Evolutionary conservation across 2,797 vertebrate genomes (phyloP).

Genomic region (Sebastolobus alascanus): DNA sequence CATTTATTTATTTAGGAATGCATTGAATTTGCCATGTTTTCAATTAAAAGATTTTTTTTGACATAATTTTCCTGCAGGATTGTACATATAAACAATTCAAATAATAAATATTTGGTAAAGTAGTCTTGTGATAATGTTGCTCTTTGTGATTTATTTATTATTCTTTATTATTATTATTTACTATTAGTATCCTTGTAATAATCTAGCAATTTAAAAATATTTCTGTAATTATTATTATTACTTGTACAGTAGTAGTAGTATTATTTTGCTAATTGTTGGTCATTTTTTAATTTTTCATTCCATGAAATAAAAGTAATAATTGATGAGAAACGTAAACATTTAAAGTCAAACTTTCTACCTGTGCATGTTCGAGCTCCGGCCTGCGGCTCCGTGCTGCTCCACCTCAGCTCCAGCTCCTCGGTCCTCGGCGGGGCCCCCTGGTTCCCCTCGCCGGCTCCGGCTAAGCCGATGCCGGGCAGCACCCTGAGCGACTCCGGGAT

Average conservation of each 20-base stretch:
- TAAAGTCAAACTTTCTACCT: too few species aligned
- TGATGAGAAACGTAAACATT: neutral
- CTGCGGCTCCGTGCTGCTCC: constrained; percentile 79
- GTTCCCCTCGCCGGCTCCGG: constrained; percentile 73
- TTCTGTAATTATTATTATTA: neutral
- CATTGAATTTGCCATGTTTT: neutral
- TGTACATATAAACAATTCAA: neutral
- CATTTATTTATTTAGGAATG: neutral
- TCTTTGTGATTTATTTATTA: neutral
- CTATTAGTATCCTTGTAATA: neutral
- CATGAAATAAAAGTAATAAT: neutral
- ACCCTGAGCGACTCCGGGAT: constrained; percentile 92
- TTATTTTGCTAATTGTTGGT: too few species aligned
- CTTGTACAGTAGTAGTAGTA: too few species aligned
- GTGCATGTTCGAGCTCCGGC: constrained; percentile 49
- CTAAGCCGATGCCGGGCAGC: constrained; percentile 83
- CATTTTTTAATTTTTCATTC: neutral
- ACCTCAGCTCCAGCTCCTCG: constrained; percentile 80
- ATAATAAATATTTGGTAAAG: neutral
- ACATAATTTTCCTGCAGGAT: neutral
- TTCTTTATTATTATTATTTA: neutral
- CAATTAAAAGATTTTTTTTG: neutral
- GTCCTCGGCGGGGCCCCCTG: constrained; percentile 66
- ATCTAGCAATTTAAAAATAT: neutral
- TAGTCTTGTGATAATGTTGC: neutral